Conservation (phyloP, 2,888 invertebrate genomes). For the Idaea straminata region DNA sequence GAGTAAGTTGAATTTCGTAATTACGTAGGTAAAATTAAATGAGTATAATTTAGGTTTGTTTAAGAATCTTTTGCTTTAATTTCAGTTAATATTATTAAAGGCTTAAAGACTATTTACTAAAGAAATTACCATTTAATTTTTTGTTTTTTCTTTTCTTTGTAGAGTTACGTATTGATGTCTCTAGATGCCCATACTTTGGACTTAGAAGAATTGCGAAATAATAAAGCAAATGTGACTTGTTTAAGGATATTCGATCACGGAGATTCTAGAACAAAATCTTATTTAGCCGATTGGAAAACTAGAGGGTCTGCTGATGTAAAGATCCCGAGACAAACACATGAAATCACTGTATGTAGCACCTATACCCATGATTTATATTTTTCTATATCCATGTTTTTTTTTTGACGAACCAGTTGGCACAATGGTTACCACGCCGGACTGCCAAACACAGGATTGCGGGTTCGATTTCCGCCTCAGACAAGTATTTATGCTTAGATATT, state of each 20-base stretch:
- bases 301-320: constrained; percentile 47
- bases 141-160: constrained; percentile 15
- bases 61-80: constrained; percentile 1
- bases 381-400: no score
- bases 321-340: constrained; percentile 54
- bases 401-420: no score
- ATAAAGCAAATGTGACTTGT: constrained; percentile 85
- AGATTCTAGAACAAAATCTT: constrained; percentile 69
- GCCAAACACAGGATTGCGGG: no score
- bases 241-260: constrained; percentile 83
- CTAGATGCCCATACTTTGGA: constrained; percentile 85
- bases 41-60: not conserved
- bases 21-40: not conserved
- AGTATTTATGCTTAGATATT: no score
- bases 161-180: constrained; percentile 74
- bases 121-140: not conserved
- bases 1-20: not conserved
- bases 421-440: no score
- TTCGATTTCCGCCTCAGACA: no score
- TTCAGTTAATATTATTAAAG: not conserved
- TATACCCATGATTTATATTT: no score
- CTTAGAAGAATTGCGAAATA: constrained; percentile 80
- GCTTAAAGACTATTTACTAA: not conserved
- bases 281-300: constrained; percentile 73
- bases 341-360: constrained; percentile 54